phyloP scores from a whole-genome alignment of 1,140 invertebrate genomes.

The Eriosoma lanigerum region DNA sequence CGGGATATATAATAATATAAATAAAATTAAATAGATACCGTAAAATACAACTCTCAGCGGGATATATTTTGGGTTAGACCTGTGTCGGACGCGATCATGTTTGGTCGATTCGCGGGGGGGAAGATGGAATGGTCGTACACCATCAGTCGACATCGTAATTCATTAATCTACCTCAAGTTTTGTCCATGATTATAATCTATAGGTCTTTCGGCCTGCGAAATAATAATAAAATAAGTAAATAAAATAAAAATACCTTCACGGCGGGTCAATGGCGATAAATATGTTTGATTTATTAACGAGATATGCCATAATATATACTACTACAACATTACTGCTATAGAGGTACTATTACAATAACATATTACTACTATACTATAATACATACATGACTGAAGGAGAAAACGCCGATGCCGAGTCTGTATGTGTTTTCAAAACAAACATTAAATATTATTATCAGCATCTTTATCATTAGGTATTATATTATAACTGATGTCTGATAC shows the following conservation, averaged over 20 bases:
- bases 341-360: too few relatives aligned
- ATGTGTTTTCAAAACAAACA: not conserved
- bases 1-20: slow-evolving; percentile 36
- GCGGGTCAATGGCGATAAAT: slow-evolving; percentile 21
- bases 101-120: not conserved
- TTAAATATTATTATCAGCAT: too few relatives aligned
- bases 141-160: slow-evolving; percentile 30
- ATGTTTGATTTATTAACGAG: slow-evolving; percentile 28
- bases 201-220: slow-evolving; percentile 14
- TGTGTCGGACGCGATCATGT: not conserved
- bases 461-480: too few relatives aligned
- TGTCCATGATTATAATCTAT: slow-evolving; percentile 13
- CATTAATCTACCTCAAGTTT: slow-evolving; percentile 44
- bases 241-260: not conserved
- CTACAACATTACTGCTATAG: too few relatives aligned
- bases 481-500: too few relatives aligned
- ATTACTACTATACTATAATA: too few relatives aligned
- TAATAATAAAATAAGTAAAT: not conserved
- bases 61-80: slow-evolving; percentile 16
- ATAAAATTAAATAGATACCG: slow-evolving; percentile 39
- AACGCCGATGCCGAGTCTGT: too few relatives aligned
- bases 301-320: not conserved
- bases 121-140: too few relatives aligned
- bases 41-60: slow-evolving; percentile 38
- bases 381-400: too few relatives aligned